Evolutionary conservation across 2,113 vertebrate species (phyloP).

Genomic region (Anas platyrhynchos): DNA sequence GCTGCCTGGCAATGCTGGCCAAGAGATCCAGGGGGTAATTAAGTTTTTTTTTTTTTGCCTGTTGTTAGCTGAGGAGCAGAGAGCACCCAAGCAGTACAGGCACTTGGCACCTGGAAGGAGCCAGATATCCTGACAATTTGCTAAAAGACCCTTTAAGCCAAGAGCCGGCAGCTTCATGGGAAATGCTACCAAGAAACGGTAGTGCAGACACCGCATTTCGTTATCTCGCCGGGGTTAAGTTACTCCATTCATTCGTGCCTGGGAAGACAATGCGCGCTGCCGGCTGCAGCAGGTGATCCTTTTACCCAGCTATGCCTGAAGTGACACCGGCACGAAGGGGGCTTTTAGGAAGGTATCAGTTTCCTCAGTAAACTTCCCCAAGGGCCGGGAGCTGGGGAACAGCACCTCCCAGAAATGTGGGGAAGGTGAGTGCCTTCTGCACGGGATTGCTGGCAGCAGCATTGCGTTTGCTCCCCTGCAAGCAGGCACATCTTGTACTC

Average conservation of each 20-base stretch:
- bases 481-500: background rate
- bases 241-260: slow-evolving; percentile 65
- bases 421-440: background rate
- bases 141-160: slow-evolving; percentile 30
- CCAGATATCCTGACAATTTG: background rate
- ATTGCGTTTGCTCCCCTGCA: background rate
- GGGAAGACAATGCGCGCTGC: slow-evolving; percentile 79
- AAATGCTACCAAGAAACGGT: slow-evolving; percentile 73
- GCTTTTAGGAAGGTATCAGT: slow-evolving; percentile 76
- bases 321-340: slow-evolving; percentile 73
- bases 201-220: slow-evolving; percentile 6
- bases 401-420: background rate
- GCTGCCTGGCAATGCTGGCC: background rate
- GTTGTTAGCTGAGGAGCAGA: background rate
- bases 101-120: background rate
- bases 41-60: background rate
- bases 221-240: slow-evolving; percentile 73
- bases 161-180: slow-evolving; percentile 76
- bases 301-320: slow-evolving; percentile 72
- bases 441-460: background rate
- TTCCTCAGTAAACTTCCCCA: slow-evolving; percentile 75
- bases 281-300: slow-evolving; percentile 79
- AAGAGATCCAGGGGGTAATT: background rate
- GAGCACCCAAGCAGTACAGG: background rate
- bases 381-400: background rate